Conservation (phyloP, 2,797 vertebrate species). For the Numenius phaeopus region DNA sequence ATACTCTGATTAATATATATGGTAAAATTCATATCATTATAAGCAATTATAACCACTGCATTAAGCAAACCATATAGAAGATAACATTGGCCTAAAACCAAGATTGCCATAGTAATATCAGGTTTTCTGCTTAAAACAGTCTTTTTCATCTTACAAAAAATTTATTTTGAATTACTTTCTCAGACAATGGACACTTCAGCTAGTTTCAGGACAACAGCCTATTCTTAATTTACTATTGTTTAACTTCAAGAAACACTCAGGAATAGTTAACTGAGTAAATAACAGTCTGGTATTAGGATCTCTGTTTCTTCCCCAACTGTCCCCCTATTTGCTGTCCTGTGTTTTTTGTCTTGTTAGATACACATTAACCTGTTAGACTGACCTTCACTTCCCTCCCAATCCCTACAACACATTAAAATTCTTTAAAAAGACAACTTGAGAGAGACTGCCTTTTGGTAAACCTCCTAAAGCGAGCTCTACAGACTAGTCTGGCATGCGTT, state of each 20-base stretch:
- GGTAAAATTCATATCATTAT: background rate
- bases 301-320: slow-evolving; percentile 1
- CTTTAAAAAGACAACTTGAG: slow-evolving; percentile 47
- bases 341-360: slow-evolving; percentile 51
- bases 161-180: background rate
- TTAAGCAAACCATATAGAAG: slow-evolving; percentile 18
- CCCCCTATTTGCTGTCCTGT: background rate
- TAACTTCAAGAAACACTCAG: background rate
- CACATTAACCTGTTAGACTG: slow-evolving; percentile 43
- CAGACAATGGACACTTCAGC: background rate
- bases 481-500: slow-evolving; percentile 46
- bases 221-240: slow-evolving; percentile 14
- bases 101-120: background rate
- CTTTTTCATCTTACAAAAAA: background rate
- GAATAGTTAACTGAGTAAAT: background rate
- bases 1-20: background rate
- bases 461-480: slow-evolving; percentile 3
- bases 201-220: background rate
- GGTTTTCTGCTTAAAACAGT: slow-evolving; percentile 2
- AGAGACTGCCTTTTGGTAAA: slow-evolving; percentile 55
- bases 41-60: slow-evolving; percentile 1
- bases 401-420: slow-evolving; percentile 42
- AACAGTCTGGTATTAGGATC: background rate
- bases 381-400: slow-evolving; percentile 37
- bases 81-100: slow-evolving; percentile 9